phyloP scores from a whole-genome alignment of 2,888 invertebrate genomes.

The Hanleya hanleyi region DNA sequence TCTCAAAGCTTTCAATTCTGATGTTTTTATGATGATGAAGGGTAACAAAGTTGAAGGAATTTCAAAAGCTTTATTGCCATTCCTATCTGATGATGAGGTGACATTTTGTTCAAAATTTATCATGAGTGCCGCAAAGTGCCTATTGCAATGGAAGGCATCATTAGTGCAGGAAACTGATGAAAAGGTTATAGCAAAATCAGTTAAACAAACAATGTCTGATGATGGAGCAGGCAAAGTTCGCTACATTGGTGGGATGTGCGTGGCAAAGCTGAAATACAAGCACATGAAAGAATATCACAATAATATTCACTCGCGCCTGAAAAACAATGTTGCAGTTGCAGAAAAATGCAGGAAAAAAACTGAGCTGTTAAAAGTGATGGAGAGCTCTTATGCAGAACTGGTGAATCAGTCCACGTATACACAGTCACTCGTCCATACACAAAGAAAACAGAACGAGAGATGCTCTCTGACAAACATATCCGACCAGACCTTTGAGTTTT shows the following conservation, averaged over 20 bases:
- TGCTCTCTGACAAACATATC: not conserved
- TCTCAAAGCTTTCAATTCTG: not conserved
- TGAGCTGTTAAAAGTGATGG: not conserved
- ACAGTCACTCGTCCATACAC: not conserved
- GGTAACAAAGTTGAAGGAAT: not conserved
- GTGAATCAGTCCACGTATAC: not conserved
- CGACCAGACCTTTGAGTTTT: not conserved
- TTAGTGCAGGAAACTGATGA: not conserved
- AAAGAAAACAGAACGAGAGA: not conserved
- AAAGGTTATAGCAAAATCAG: not conserved
- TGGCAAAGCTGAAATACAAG: not conserved
- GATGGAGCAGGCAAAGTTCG: not conserved
- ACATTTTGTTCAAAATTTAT: not conserved
- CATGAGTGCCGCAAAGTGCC: not conserved
- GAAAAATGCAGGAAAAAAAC: not conserved
- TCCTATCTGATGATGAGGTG: not conserved
- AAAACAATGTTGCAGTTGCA: not conserved
- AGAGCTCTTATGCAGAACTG: not conserved
- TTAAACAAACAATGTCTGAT: not conserved
- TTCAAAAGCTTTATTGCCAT: not conserved
- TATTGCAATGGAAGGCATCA: not conserved
- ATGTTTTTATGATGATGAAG: not conserved
- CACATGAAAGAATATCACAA: not conserved
- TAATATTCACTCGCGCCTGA: not conserved
- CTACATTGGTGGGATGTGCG: not conserved